phyloP scores from a whole-genome alignment of 1,140 invertebrate species.

The Liolophura sinensis region DNA sequence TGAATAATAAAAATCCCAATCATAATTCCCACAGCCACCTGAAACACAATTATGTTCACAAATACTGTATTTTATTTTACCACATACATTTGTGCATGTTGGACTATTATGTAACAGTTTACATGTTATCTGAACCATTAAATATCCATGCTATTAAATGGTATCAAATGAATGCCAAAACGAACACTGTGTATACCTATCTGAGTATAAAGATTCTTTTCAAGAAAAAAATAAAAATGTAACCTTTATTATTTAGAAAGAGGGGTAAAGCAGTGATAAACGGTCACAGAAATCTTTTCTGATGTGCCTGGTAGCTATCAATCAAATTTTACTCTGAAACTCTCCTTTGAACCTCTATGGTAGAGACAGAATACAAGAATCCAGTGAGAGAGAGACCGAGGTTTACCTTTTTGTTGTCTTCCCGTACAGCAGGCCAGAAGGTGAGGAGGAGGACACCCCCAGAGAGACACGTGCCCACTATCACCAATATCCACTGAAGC shows the following conservation, averaged over 20 bases:
- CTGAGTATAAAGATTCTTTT: neutral
- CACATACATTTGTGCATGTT: neutral
- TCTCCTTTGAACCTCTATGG: neutral
- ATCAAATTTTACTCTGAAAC: no score
- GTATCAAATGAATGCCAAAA: conserved; percentile 3
- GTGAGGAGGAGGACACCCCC: conserved; percentile 83
- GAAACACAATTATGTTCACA: conserved; percentile 20
- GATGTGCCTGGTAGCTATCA: neutral
- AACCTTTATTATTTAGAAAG: neutral
- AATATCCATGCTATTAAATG: conserved; percentile 7
- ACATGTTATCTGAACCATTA: neutral
- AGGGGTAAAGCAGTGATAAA: neutral
- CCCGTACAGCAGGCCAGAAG: conserved; percentile 75
- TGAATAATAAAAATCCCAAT: conserved; percentile 75
- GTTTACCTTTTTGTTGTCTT: conserved; percentile 58
- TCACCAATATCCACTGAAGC: conserved; percentile 86
- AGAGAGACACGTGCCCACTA: conserved; percentile 78
- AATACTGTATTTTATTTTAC: neutral
- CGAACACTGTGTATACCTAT: neutral
- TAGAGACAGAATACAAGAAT: neutral
- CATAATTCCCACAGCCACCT: conserved; percentile 70
- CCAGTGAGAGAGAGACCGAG: neutral
- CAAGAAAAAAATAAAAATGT: neutral
- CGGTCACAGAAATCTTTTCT: neutral
- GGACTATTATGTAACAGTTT: neutral